Evolutionary conservation across 2,888 invertebrate genomes (phyloP).

Genomic region (Smittia sp.): DNA sequence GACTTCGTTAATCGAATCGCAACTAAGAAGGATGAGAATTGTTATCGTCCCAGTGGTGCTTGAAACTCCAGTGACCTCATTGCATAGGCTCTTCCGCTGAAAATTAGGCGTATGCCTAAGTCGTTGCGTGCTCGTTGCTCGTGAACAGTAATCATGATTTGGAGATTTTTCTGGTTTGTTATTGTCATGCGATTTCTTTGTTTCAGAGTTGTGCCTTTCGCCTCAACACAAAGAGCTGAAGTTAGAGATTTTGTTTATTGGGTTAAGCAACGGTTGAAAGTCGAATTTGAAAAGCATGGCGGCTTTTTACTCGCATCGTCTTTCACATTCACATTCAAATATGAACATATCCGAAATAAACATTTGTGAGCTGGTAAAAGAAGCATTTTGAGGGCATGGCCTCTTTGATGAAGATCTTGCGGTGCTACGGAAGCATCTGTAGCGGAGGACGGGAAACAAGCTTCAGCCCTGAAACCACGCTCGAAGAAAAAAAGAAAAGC

Average conservation of each 20-base stretch:
- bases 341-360: not conserved
- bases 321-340: not conserved
- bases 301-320: not conserved
- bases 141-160: slow-evolving; percentile 10
- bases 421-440: not conserved
- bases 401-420: not conserved
- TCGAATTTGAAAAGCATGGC: not conserved
- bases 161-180: not conserved
- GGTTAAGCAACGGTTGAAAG: slow-evolving; percentile 4
- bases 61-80: no score
- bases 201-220: not conserved
- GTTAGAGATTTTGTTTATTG: not conserved
- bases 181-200: slow-evolving; percentile 30
- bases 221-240: not conserved
- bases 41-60: no score
- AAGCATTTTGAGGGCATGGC: not conserved
- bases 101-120: not conserved
- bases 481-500: not conserved
- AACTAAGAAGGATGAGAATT: no score
- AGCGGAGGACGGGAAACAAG: not conserved
- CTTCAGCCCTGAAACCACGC: not conserved
- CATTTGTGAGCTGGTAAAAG: not conserved
- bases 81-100: not conserved
- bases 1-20: no score
- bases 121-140: not conserved